Conservation (phyloP, 92 coral and sea anemone genomes). For the Paramuricea clavata region DNA sequence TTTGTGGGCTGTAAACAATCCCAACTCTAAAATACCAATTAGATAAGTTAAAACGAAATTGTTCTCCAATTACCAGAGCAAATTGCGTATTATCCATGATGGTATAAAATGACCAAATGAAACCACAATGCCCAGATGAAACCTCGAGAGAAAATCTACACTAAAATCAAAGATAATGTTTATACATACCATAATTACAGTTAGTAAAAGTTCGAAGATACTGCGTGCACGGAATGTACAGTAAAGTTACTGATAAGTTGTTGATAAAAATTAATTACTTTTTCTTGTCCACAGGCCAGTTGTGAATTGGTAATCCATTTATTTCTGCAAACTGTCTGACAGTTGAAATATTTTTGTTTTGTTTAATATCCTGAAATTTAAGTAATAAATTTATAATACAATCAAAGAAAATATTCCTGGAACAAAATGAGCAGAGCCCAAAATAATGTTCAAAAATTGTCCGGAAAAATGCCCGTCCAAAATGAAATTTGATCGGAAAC, state of each 20-base stretch:
- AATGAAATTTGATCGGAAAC: too few relatives aligned
- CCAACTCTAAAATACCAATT: too few relatives aligned
- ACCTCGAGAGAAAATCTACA: constrained; percentile 20
- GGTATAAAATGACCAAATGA: constrained; percentile 98
- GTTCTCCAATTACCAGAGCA: constrained; percentile 64
- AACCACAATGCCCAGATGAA: constrained; percentile 92
- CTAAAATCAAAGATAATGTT: constrained; percentile 4
- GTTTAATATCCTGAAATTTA: constrained; percentile 60
- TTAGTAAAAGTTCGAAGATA: too few relatives aligned
- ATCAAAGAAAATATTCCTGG: background rate
- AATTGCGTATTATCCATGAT: constrained; percentile 77
- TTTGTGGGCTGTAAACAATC: too few relatives aligned
- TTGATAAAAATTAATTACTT: too few relatives aligned
- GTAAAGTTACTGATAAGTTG: too few relatives aligned
- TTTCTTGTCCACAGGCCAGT: constrained; percentile 75
- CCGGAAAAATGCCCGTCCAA: too few relatives aligned
- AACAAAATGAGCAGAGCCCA: background rate
- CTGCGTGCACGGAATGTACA: too few relatives aligned
- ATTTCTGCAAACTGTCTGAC: constrained; percentile 77
- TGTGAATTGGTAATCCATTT: constrained; percentile 70
- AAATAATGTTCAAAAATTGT: too few relatives aligned
- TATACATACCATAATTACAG: too few relatives aligned
- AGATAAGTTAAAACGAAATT: background rate
- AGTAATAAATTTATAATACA: background rate
- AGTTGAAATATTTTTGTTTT: constrained; percentile 58